These are phyloP conservation scores for Calliopum simillimum DNA, from an alignment of 2,888 invertebrate genomes.

Conservation along the genomic window DNA sequence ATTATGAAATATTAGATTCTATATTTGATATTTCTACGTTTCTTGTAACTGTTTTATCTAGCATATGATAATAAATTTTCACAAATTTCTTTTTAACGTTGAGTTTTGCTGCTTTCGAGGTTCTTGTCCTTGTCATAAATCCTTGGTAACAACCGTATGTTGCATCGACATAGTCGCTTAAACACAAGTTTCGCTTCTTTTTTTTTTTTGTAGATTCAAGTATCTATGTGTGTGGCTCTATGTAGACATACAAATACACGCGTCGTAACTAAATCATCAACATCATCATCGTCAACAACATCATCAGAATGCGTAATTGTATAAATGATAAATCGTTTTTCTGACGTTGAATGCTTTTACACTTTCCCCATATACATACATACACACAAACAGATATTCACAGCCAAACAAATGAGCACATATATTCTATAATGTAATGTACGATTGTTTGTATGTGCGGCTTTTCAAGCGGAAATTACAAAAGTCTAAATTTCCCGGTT, in stretches of 20 bases:
- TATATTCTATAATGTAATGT: conserved; percentile 2
- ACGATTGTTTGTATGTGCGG: not conserved
- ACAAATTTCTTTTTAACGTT: conserved; percentile 17
- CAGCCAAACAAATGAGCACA: not conserved
- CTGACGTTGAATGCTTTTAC: conserved; percentile 40
- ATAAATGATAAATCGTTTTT: conserved; percentile 50
- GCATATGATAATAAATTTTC: conserved; percentile 23
- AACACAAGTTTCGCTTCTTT: not conserved
- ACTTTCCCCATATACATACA: conserved; percentile 22
- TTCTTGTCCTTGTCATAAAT: conserved; percentile 3
- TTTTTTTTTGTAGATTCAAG: conserved; percentile 5
- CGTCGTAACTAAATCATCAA: conserved; percentile 23
- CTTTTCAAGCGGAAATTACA: not conserved
- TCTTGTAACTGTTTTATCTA: conserved; percentile 1
- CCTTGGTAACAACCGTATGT: not conserved
- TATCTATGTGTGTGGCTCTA: conserved; percentile 10
- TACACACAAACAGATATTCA: no score
- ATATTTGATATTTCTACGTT: not conserved
- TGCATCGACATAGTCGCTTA: not conserved
- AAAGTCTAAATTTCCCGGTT: no score
- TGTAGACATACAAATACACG: conserved; percentile 11
- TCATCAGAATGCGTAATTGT: conserved; percentile 49
- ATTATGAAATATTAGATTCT: conserved; percentile 15
- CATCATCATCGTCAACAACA: conserved; percentile 33
- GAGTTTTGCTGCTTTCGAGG: no score